Conservation (phyloP, 2,888 invertebrate species). For the Dryadula phaetusa region DNA sequence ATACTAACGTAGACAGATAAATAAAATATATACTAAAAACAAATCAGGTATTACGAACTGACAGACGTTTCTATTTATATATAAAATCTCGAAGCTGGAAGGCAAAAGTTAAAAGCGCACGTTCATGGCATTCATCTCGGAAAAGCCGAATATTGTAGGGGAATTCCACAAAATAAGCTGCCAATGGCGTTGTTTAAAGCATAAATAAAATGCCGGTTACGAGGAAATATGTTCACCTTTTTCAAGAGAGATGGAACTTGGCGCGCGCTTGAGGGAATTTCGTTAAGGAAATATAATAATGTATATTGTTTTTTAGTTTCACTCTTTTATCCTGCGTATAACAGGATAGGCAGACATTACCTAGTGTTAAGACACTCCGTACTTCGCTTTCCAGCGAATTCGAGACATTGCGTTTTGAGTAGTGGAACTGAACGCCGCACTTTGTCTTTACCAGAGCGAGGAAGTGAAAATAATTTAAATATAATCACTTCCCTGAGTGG, state of each 20-base stretch:
- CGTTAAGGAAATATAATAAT: background rate
- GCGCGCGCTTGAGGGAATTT: constrained; percentile 17
- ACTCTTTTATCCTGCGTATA: too few relatives aligned
- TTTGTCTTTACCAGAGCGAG: too few relatives aligned
- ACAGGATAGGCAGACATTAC: too few relatives aligned
- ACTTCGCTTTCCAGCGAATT: too few relatives aligned
- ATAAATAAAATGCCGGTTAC: constrained; percentile 34
- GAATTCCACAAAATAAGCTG: constrained; percentile 35
- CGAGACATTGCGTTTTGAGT: too few relatives aligned
- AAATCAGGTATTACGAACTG: background rate
- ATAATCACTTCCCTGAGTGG: too few relatives aligned
- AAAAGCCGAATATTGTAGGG: constrained; percentile 21
- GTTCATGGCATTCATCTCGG: constrained; percentile 16
- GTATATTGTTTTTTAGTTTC: too few relatives aligned
- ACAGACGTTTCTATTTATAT: constrained; percentile 19
- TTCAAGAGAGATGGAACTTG: constrained; percentile 19
- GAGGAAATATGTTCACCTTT: constrained; percentile 39
- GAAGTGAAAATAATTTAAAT: too few relatives aligned
- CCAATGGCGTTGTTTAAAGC: constrained; percentile 41
- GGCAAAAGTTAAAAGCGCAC: constrained; percentile 13
- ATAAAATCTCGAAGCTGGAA: background rate
- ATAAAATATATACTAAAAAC: too few relatives aligned
- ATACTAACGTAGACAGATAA: too few relatives aligned
- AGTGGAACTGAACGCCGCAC: too few relatives aligned
- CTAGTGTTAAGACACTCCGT: too few relatives aligned